Base-by-base conservation (phyloP, 30 jellyfish, hydroid and myxozoan species). In the Pseudorhiza aurosa region DNA sequence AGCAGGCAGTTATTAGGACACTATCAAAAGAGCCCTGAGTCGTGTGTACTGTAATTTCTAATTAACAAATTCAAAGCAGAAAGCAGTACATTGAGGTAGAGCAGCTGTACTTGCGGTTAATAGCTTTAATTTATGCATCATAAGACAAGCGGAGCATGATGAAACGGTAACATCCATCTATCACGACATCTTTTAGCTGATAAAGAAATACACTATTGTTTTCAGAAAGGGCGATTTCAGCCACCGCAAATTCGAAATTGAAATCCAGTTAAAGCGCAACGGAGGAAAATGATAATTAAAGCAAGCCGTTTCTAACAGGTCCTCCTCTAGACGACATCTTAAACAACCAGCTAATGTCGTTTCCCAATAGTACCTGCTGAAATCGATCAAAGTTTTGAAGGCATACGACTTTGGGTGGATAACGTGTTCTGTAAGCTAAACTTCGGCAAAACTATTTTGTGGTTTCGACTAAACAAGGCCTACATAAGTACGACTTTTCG, bases 171-270 rank as follows among this genome's bases (percentile, higher is more conserved):
- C 36, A 53, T 53, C 67, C 67, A 53, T 36, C 33, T n/a, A 53
- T 53, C 67, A 53, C 67, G 67, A 53, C 67, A 53, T 53, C 36
- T 53, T 18, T 53, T 53, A 53, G 24, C 67, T 53, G 67, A 53
- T 53, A 53, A 53, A 53, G 67, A 53, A 53, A 53, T 53, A 22
- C 36, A 2, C 67, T 15, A 53, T 53, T 53, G 67, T 53, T 53
- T 36, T 53, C 36, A 53, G 24, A 53, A 53, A 21, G 14, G 67
- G 24, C 19, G 67, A 8, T 15, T 53, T 53, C 67, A 53, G n/a
- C 67, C 67, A 53, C 67, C 67, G 24, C 67, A 53, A 53, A 53
- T 21, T 53, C 67, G 24, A 53, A 53, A 53, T 36, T 36, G 24
- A 53, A 53, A 53, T 53, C 67, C 67, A 53, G 67, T 53, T 53